phyloP scores from a whole-genome alignment of 2,888 invertebrate species.

The Bursaphelenchus okinawaensis region DNA sequence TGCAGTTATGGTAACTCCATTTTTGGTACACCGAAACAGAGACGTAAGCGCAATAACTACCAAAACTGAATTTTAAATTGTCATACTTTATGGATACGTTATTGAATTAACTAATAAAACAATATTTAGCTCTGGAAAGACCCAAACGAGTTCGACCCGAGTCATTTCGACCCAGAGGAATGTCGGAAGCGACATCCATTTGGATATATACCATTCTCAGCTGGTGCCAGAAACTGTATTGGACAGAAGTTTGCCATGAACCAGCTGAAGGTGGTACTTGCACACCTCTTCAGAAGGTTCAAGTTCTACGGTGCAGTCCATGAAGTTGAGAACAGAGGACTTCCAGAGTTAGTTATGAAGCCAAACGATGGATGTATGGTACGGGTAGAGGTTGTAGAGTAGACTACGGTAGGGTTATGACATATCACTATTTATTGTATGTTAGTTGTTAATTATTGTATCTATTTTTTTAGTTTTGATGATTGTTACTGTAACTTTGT shows the following conservation, averaged over 20 bases:
- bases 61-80: too few species aligned
- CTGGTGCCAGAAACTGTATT: slow-evolving; percentile 52
- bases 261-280: slow-evolving; percentile 59
- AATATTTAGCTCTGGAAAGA: slow-evolving; percentile 45
- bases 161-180: slow-evolving; percentile 59
- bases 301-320: slow-evolving; percentile 21
- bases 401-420: background rate
- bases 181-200: slow-evolving; percentile 40
- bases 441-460: too few species aligned
- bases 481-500: too few species aligned
- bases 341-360: slow-evolving; percentile 28
- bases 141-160: slow-evolving; percentile 60
- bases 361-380: slow-evolving; percentile 21
- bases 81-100: too few species aligned
- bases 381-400: slow-evolving; percentile 13
- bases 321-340: slow-evolving; percentile 29
- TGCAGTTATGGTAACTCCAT: slow-evolving; percentile 42
- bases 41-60: slow-evolving; percentile 21
- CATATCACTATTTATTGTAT: too few species aligned
- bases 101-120: background rate
- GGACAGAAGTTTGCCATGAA: slow-evolving; percentile 60
- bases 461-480: too few species aligned
- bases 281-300: slow-evolving; percentile 26
- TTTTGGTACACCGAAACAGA: slow-evolving; percentile 57
- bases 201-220: slow-evolving; percentile 51